Base-by-base conservation (phyloP, 1,140 invertebrate genomes). In the Aphis gossypii region DNA sequence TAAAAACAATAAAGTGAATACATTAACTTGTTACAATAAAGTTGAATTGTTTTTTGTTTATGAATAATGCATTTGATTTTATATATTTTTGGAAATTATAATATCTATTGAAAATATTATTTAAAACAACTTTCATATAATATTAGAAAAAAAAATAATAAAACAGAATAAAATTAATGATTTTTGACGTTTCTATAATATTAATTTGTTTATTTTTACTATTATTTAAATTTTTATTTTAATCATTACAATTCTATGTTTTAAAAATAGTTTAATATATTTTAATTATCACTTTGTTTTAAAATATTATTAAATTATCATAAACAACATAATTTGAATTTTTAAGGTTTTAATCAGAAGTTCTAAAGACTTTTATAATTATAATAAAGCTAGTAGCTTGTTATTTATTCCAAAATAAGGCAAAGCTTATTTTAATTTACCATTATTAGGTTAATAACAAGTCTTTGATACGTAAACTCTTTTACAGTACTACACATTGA, bases 11-110 rank as follows among this genome's bases (percentile, higher is more conserved):
- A 23, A 89, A 54, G 46, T 54, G 18, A 35, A 89, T 89, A 54
- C 21, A 89, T 89, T 89, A 89, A 89, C 6, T 54, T 54, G 23
- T 18, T 54, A 18, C n/a, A 7, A 38, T 54, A 54, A 54, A 54
- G 54, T 89, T 23, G 7, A 89, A 88, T 54, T 89, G 21, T 89
- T 41, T 56, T 54, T 54, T 89, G 54, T 23, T 56, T n/a, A 54
- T 54, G 20, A 51, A 56, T 88, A 89, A 89, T 54, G 35, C 35
- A 54, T 89, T 89, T 46, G 25, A 23, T 89, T 89, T 54, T 54
- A n/a, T 48, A 48, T 38, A 56, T 38, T 11, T 89, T 48, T 38
- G 9, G 1, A 56, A 23, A 38, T 38, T 54, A 48, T 8, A 35
- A 30, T 54, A 38, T 35, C 9, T 89, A 35, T 1, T n/a, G 6